Conservation (phyloP, 2,888 invertebrate genomes). For the Drosophila meridiana region DNA sequence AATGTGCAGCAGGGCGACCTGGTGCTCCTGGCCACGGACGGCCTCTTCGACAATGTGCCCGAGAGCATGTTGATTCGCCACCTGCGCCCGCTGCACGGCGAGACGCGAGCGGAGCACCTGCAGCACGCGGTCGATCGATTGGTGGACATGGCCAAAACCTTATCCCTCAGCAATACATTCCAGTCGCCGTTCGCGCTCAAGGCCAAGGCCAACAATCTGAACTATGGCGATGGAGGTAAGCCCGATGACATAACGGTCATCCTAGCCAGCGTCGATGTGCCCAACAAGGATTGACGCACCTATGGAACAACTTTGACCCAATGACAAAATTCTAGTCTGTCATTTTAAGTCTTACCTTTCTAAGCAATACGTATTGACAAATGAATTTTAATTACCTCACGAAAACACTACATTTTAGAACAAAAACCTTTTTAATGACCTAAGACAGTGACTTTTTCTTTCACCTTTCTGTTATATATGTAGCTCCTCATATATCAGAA, state of each 20-base stretch:
- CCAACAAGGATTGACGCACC: slow-evolving; percentile 1
- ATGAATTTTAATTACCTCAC: neutral
- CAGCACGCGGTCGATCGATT: slow-evolving; percentile 50
- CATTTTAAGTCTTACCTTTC: neutral
- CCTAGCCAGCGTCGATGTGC: slow-evolving; percentile 57
- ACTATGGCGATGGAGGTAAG: slow-evolving; percentile 49
- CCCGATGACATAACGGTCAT: slow-evolving; percentile 70
- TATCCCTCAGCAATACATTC: slow-evolving; percentile 36
- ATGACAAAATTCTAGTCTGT: neutral
- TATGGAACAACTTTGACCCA: neutral
- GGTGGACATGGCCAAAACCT: slow-evolving; percentile 44
- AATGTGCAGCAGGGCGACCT: slow-evolving; percentile 94
- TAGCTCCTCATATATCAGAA: neutral
- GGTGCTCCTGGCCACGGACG: slow-evolving; percentile 97
- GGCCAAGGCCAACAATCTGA: slow-evolving; percentile 42
- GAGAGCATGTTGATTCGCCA: slow-evolving; percentile 94
- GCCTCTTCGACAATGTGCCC: slow-evolving; percentile 98
- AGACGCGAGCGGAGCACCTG: slow-evolving; percentile 16
- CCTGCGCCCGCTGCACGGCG: slow-evolving; percentile 87
- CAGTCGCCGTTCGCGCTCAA: slow-evolving; percentile 59
- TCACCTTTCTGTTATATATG: neutral
- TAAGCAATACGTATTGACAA: neutral
- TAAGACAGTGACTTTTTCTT: neutral
- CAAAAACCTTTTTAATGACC: neutral
- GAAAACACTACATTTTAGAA: neutral